phyloP scores from a whole-genome alignment of 2,113 vertebrate species.

The Nycticorax nycticorax region DNA sequence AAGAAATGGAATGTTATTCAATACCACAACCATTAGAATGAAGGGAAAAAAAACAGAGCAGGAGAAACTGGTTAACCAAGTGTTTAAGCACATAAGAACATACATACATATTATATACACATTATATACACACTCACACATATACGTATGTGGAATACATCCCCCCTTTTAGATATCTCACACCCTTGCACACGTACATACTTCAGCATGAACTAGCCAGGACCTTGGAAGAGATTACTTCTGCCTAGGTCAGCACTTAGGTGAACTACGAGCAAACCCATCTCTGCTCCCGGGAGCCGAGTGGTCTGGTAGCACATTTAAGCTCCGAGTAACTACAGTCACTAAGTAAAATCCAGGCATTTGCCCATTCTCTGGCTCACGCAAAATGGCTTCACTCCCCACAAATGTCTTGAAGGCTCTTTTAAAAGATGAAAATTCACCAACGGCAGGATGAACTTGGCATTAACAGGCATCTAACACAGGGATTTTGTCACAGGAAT shows the following conservation, averaged over 20 bases:
- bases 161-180: neutral
- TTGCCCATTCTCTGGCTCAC: neutral
- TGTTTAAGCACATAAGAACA: neutral
- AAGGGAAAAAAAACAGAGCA: neutral
- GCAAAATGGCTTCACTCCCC: neutral
- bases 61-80: constrained; percentile 15
- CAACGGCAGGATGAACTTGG: neutral
- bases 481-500: neutral
- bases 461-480: neutral
- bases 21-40: neutral
- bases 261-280: neutral
- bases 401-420: neutral
- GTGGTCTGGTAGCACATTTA: neutral
- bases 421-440: neutral
- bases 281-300: neutral
- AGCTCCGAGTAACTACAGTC: neutral
- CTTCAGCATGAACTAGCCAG: neutral
- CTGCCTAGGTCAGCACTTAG: neutral
- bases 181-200: neutral
- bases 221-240: neutral
- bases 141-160: neutral
- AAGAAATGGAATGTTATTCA: neutral
- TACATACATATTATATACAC: neutral
- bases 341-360: neutral
- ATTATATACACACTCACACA: neutral